Conservation (phyloP, 2,113 vertebrate species). For the Balaeniceps rex region DNA sequence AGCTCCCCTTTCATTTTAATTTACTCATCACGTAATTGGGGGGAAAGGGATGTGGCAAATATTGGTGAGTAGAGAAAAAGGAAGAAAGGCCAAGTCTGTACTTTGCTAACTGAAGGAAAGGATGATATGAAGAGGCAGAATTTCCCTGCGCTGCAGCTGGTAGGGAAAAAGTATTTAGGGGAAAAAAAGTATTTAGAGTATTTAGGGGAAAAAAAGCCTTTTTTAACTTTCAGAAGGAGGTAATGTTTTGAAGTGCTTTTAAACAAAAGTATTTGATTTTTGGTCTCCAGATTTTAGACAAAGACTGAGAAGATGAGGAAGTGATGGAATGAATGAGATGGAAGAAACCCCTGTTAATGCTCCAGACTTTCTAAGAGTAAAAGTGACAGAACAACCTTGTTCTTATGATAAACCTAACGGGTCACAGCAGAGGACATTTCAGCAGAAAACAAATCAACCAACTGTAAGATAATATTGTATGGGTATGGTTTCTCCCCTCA, state of each 20-base stretch:
- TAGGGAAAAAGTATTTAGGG: neutral
- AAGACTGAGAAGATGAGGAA: neutral
- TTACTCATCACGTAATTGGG: neutral
- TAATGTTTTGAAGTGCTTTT: neutral
- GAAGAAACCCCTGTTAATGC: neutral
- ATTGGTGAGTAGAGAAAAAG: neutral
- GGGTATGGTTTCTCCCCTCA: neutral
- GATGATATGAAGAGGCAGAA: neutral
- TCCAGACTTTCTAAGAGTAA: neutral
- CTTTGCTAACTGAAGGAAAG: neutral
- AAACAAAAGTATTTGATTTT: neutral
- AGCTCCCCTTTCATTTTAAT: neutral
- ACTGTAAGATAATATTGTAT: neutral
- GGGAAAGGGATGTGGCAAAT: neutral
- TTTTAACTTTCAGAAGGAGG: neutral
- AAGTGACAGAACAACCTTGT: neutral
- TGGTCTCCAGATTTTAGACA: neutral
- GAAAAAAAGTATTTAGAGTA: accelerated
- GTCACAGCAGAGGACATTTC: neutral
- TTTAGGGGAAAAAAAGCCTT: accelerated
- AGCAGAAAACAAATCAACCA: neutral
- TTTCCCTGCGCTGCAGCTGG: neutral
- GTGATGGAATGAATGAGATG: neutral
- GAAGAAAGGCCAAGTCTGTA: neutral
- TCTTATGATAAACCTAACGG: neutral